A percentile compares a stretch with the other conserved stretches of the same genome.
Conservation (phyloP, 2,888 invertebrate genomes). For the Sisyra terminalis region DNA sequence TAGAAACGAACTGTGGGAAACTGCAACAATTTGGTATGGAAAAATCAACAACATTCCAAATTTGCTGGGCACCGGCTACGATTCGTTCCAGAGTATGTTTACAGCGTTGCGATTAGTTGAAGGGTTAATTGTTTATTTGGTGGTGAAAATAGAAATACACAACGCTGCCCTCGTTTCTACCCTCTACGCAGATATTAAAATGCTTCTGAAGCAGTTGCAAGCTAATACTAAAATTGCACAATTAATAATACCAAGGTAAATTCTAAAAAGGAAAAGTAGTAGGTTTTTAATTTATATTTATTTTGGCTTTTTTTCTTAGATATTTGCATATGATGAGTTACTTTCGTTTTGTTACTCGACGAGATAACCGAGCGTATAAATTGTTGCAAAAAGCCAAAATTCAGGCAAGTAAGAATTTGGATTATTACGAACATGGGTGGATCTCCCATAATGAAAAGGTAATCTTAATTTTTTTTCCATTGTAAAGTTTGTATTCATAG, state of each 20-base stretch:
- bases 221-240: constrained; percentile 17
- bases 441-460: constrained; percentile 35
- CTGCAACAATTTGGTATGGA: constrained; percentile 34
- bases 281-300: background rate
- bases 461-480: no score
- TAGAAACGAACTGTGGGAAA: constrained; percentile 38
- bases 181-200: constrained; percentile 19
- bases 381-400: constrained; percentile 26
- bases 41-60: constrained; percentile 24
- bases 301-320: constrained; percentile 23
- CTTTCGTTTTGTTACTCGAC: constrained; percentile 29
- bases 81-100: constrained; percentile 22
- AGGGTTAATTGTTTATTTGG: constrained; percentile 34
- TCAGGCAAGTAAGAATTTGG: constrained; percentile 23
- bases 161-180: constrained; percentile 16
- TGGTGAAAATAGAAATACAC: constrained; percentile 22
- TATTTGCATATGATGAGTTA: constrained; percentile 35
- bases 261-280: constrained; percentile 10
- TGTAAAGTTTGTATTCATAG: no score
- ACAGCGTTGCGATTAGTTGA: constrained; percentile 36
- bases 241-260: constrained; percentile 25
- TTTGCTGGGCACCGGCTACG: constrained; percentile 10
- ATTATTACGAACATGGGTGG: constrained; percentile 30
- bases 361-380: constrained; percentile 24
- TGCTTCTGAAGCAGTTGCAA: constrained; percentile 19